These are phyloP conservation scores for Petrosia ficiformis DNA, from an alignment of 37 sponge, comb jelly and placozoan species.

Conservation along the genomic window DNA sequence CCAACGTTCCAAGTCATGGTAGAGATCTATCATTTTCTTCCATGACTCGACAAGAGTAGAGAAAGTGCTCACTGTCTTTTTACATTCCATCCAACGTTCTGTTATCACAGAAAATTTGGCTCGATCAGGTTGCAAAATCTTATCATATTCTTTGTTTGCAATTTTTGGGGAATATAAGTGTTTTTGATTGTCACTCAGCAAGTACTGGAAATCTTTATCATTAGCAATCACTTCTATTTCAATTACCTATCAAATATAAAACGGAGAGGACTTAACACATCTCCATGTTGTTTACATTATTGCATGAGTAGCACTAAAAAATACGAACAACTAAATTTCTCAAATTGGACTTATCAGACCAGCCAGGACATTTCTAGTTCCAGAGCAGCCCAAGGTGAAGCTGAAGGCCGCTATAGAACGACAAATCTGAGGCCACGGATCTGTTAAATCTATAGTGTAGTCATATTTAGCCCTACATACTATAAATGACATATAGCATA, in stretches of 20 bases:
- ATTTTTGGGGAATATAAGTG: not conserved
- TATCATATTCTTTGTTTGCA: not conserved
- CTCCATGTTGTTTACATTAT: too few species aligned
- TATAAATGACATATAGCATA: too few species aligned
- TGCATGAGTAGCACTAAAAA: too few species aligned
- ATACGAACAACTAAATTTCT: too few species aligned
- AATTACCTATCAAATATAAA: conserved; percentile 3
- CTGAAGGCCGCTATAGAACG: too few species aligned
- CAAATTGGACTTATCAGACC: too few species aligned
- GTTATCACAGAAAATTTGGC: not conserved
- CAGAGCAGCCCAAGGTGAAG: too few species aligned
- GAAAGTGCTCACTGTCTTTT: not conserved
- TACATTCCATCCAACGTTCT: not conserved
- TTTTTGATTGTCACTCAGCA: not conserved
- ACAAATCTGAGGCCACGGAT: too few species aligned
- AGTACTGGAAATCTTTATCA: not conserved
- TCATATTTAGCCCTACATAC: too few species aligned
- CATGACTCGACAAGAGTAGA: conserved; percentile 12
- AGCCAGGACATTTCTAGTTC: too few species aligned
- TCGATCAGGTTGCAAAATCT: not conserved
- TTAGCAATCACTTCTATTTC: conserved; percentile 12
- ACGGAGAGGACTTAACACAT: too few species aligned
- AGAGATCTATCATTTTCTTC: conserved; percentile 27
- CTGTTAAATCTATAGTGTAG: too few species aligned
- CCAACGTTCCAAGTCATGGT: conserved; percentile 12